Base-by-base conservation (phyloP, 2,888 invertebrate species). In the Stenodema calcarata region DNA sequence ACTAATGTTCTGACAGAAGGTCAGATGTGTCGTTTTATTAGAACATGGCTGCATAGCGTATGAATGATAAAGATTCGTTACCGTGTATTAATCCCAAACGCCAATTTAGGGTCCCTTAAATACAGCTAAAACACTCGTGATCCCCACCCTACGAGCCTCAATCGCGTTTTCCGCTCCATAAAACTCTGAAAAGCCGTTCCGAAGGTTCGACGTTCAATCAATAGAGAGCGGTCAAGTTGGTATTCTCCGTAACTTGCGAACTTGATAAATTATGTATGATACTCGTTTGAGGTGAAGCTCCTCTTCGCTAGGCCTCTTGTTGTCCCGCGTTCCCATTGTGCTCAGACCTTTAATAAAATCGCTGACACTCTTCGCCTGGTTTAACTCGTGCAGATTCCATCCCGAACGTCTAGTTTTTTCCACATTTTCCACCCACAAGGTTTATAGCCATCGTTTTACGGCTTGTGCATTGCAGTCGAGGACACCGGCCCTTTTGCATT, bases 191-290 rank as follows among this genome's bases (percentile, higher is more conserved):
- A 27, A 62, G 23, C 62, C 62, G 62, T 62, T 62, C 11, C 23
- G 9, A 6, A 9, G 18, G 50, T 50, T 50, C n/a, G 50, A 50
- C n/a, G 50, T n/a, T 50, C 62, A 62, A 62, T 62, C 62, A 62
- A 62, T 62, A 62, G 62, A 23, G 23, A 62, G 62, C 62, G 62
- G 62, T 62, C 62, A 62, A 62, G 62, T 62, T 62, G 62, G 62
- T 62, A 62, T 62, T 62, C 62, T 23, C 62, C 62, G 62, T 23
- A 23, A 62, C 62, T 62, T 62, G 62, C 62, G 18, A 62, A 62
- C 62, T 62, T 62, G 62, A 62, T 62, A 62, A 62, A 62, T 62
- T 62, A 62, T 62, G 62, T 62, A 62, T 62, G 62, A 62, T 62
- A 62, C 62, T 62, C 62, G 62, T 62, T 23, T 23, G 23, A 62